A percentile compares a stretch with the other conserved stretches of the same genome.
These are phyloP conservation scores for Ecliptopera silaceata DNA, from an alignment of 2,888 invertebrate species.

Conservation along the genomic window DNA sequence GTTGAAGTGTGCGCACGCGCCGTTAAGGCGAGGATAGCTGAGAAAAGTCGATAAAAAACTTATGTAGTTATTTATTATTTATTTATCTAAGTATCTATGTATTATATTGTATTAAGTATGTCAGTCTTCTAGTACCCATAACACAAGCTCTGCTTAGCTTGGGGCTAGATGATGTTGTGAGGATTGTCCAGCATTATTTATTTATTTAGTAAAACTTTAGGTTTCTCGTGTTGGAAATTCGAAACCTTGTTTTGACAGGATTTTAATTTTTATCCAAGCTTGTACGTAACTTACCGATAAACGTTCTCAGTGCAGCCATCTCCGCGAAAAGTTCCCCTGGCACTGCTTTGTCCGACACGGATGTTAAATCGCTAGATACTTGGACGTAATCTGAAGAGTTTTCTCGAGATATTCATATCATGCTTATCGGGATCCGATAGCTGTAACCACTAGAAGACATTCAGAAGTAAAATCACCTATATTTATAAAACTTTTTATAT, in stretches of 20 bases:
- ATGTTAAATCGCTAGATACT: constrained; percentile 7
- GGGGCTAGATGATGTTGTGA: too few relatives aligned
- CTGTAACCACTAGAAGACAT: neutral
- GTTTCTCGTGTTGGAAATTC: too few relatives aligned
- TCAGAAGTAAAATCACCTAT: neutral
- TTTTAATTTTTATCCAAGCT: neutral
- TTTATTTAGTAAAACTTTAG: too few relatives aligned
- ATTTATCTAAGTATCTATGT: too few relatives aligned
- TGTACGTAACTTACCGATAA: constrained; percentile 51
- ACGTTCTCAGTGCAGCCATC: constrained; percentile 57
- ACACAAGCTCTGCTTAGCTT: too few relatives aligned
- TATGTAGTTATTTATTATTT: too few relatives aligned
- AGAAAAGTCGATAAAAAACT: neutral
- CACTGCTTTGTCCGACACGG: constrained; percentile 3
- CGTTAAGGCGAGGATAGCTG: constrained; percentile 59
- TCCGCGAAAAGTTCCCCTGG: constrained; percentile 2
- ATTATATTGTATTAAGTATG: too few relatives aligned
- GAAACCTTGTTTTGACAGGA: too few relatives aligned
- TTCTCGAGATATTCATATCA: constrained; percentile 17
- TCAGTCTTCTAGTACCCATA: too few relatives aligned
- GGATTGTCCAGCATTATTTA: too few relatives aligned
- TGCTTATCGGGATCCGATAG: constrained; percentile 15
- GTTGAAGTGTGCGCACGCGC: constrained; percentile 50
- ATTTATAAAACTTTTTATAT: too few relatives aligned
- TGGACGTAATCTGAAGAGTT: constrained; percentile 16